These are phyloP conservation scores for Drosophila yakuba DNA, from an alignment of 1,140 invertebrate genomes.

Conservation along the genomic window DNA sequence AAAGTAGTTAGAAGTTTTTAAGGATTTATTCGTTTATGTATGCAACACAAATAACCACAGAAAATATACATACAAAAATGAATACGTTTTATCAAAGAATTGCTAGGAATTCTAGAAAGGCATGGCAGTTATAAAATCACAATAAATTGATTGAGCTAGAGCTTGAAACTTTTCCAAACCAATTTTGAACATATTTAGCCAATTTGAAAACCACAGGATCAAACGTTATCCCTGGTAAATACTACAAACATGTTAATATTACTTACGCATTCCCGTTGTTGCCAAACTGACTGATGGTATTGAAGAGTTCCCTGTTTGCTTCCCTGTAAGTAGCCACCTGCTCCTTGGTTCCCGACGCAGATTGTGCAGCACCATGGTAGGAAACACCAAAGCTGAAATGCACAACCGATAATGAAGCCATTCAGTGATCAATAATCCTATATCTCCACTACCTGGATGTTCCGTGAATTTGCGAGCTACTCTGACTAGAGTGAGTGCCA, in stretches of 20 bases:
- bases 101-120: background rate
- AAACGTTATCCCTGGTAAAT: background rate
- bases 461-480: conserved; percentile 89
- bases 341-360: conserved; percentile 89
- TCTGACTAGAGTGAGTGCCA: conserved; percentile 89
- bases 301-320: conserved; percentile 83
- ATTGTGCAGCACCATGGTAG: conserved; percentile 92
- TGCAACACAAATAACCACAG: background rate
- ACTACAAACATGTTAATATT: background rate
- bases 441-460: conserved; percentile 87
- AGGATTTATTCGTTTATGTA: background rate
- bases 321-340: conserved; percentile 85
- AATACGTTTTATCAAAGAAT: background rate
- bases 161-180: background rate
- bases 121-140: too few relatives aligned
- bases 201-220: background rate
- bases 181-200: background rate
- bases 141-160: background rate
- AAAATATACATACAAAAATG: background rate
- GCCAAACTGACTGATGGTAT: conserved; percentile 84
- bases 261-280: conserved; percentile 68
- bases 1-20: background rate
- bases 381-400: conserved; percentile 89
- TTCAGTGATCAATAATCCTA: too few relatives aligned
- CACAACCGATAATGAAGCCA: background rate